Evolutionary conservation across 2,888 invertebrate species (phyloP), one percentile per base, ranked within the genome.

Genomic region (Rosalia funebris): DNA sequence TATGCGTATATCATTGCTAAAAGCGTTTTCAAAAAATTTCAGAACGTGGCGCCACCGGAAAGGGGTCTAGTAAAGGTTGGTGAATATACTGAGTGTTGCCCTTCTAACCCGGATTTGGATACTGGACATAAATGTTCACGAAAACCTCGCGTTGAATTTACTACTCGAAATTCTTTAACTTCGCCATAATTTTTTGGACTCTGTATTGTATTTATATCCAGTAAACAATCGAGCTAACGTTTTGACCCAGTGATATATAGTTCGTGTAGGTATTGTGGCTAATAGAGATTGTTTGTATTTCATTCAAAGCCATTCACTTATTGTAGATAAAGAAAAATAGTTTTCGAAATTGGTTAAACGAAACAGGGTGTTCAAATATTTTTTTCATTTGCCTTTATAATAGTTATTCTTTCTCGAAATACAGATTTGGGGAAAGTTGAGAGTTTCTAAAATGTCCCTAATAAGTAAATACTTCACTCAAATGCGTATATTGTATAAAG

Each of bases 1-100:
- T 39, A 12, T 19, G 19, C n/a, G 11, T 12, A 12, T 20, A 20
- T 15, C 1, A 39, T 9, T 34, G 19, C 19, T 34, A 50, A 50
- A 10, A 5, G 25, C 36, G 14, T 39, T 37, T 50, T 50, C 16
- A 25, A 37, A 37, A 16, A 37, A 37, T 50, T 50, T 50, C 50
- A 50, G 50, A 50, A 15, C 37, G 39, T 10, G 20, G 14, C 20
- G 25, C 25, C 50, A 39, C 17, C 7, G 25, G 37, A n/a, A 50
- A 39, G 37, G 50, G 39, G 14, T 15, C 19, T 11, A 39, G 7
- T 14, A 50, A 50, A 50, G 50, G 50, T 50, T 50, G 50, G 50
- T 50, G 16, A 19, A 34, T 15, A 10, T 48, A 19, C 19, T 46
- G 9, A 12, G 14, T 39, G 25, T 39, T n/a, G 17, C 12, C 20